phyloP scores from a whole-genome alignment of 2,797 vertebrate genomes.

The Alca torda region DNA sequence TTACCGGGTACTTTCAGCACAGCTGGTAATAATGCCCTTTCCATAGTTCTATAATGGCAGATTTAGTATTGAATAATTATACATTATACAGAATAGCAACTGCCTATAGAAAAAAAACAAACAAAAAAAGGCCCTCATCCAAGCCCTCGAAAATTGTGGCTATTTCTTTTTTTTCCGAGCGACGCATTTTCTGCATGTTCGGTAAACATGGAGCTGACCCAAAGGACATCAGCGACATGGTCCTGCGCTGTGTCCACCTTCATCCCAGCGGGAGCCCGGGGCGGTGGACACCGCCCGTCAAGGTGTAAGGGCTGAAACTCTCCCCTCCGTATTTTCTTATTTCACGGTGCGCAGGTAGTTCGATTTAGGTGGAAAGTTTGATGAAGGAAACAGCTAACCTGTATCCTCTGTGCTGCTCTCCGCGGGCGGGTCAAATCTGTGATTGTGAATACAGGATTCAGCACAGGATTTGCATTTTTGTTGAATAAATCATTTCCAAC shows the following conservation, averaged over 20 bases:
- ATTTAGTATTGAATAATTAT: background rate
- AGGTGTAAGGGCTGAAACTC: background rate
- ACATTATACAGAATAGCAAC: background rate
- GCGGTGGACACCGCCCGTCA: background rate
- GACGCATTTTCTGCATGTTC: background rate
- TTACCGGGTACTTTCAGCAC: background rate
- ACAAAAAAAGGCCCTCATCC: background rate
- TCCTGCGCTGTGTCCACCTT: background rate
- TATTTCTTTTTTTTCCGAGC: background rate
- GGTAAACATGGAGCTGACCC: background rate
- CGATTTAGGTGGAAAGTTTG: background rate
- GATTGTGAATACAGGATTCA: background rate
- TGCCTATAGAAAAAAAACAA: background rate
- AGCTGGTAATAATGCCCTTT: background rate
- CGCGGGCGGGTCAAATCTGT: background rate
- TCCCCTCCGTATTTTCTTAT: background rate
- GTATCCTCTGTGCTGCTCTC: constrained; percentile 23
- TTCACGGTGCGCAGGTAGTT: background rate
- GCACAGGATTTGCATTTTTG: background rate
- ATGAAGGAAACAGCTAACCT: background rate
- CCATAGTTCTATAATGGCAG: background rate
- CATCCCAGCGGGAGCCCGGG: background rate
- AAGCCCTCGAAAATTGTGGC: background rate
- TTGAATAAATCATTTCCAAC: background rate
- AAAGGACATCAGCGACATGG: background rate